A percentile compares a stretch with the other conserved stretches of the same genome.
Evolutionary conservation across 2,113 vertebrate species (phyloP).

Genomic region (Coregonus clupeaformis): DNA sequence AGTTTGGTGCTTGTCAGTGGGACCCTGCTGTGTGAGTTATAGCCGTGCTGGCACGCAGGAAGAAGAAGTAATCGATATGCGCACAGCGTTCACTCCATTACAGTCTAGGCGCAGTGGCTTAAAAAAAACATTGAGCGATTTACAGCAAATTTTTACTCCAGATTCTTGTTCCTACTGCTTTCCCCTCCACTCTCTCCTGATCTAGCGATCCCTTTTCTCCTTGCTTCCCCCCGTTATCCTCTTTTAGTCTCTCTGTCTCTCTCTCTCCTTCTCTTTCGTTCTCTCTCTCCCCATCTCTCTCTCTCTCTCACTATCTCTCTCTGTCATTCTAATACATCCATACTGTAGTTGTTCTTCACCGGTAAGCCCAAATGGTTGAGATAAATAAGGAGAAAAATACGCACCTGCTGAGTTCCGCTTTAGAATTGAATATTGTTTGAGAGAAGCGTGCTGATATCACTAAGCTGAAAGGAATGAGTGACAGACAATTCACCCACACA

Average conservation of each 20-base stretch:
- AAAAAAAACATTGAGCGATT: constrained; percentile 13
- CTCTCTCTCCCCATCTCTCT: no score
- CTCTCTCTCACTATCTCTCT: constrained; percentile 7
- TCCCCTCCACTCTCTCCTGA: not conserved
- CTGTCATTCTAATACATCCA: not conserved
- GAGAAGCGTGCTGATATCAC: no score
- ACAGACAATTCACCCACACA: no score
- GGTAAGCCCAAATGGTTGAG: no score
- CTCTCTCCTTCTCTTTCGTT: no score
- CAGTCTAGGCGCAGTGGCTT: not conserved
- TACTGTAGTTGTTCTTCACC: not conserved
- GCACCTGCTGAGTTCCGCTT: no score
- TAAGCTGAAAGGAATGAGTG: no score
- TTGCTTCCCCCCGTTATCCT: no score
- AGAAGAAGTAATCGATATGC: constrained; percentile 22
- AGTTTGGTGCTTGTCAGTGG: no score
- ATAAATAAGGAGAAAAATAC: no score
- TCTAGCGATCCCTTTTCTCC: not conserved
- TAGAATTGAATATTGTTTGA: no score
- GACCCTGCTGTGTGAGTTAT: constrained; percentile 13
- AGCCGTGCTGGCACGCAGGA: not conserved
- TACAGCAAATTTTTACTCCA: constrained; percentile 14
- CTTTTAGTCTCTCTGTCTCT: no score
- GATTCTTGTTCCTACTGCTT: not conserved
- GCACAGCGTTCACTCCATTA: constrained; percentile 13